A percentile compares a stretch with the other conserved stretches of the same genome.
Evolutionary conservation across 2,888 invertebrate genomes (phyloP).

Genomic region (Melieria omissa): DNA sequence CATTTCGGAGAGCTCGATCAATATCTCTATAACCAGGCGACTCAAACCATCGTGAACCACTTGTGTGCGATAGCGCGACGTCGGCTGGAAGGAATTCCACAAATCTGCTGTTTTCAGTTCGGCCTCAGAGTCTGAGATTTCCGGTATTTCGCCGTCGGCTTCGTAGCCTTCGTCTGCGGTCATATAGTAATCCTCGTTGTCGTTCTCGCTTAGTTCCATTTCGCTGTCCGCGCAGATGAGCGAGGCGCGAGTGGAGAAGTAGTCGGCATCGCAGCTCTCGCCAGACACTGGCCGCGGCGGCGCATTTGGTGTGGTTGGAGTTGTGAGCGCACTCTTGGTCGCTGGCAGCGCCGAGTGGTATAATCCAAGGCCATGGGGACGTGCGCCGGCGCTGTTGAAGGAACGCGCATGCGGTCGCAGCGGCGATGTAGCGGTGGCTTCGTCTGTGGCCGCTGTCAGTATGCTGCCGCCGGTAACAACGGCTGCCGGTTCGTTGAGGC

Average conservation of each 20-base stretch:
- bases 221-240: slow-evolving; percentile 62
- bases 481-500: slow-evolving; percentile 51
- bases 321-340: slow-evolving; percentile 50
- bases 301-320: slow-evolving; percentile 46
- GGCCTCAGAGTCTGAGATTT: slow-evolving; percentile 59
- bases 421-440: slow-evolving; percentile 28
- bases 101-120: slow-evolving; percentile 52
- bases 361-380: slow-evolving; percentile 19
- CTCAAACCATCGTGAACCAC: slow-evolving; percentile 64
- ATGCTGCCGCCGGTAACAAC: slow-evolving; percentile 44
- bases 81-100: slow-evolving; percentile 60
- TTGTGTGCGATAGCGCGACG: slow-evolving; percentile 63
- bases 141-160: slow-evolving; percentile 65
- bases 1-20: slow-evolving; percentile 60
- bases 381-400: slow-evolving; percentile 44
- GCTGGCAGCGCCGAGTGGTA: slow-evolving; percentile 39
- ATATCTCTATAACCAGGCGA: slow-evolving; percentile 62
- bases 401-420: slow-evolving; percentile 49
- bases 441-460: slow-evolving; percentile 32
- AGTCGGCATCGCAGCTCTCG: slow-evolving; percentile 57
- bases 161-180: slow-evolving; percentile 67
- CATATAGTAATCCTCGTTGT: slow-evolving; percentile 60
- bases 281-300: slow-evolving; percentile 50
- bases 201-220: slow-evolving; percentile 63
- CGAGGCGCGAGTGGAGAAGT: slow-evolving; percentile 61